These are phyloP conservation scores for Hirtodrosophila cameraria DNA, from an alignment of 2,888 invertebrate genomes.

Conservation along the genomic window DNA sequence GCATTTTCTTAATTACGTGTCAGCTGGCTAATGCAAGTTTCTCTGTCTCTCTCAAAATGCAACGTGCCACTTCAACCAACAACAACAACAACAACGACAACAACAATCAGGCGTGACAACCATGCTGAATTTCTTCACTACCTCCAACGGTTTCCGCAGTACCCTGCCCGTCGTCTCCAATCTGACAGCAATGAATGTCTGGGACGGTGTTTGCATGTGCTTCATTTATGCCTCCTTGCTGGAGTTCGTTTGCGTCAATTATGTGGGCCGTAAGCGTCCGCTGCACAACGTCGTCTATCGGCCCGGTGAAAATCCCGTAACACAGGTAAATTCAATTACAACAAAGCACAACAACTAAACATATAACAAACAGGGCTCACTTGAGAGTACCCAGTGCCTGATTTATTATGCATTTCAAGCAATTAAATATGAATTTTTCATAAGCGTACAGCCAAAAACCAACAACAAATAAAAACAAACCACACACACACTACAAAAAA, in stretches of 20 bases:
- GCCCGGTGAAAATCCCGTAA: constrained; percentile 95
- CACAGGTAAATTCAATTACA: constrained; percentile 88
- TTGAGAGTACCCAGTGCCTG: constrained; percentile 3
- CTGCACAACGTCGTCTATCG: constrained; percentile 95
- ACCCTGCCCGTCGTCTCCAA: constrained; percentile 97
- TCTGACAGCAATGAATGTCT: constrained; percentile 97
- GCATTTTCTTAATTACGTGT: constrained; percentile 29
- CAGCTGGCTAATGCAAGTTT: constrained; percentile 56
- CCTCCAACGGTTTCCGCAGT: constrained; percentile 95
- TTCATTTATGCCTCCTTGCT: constrained; percentile 97
- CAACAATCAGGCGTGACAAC: constrained; percentile 92
- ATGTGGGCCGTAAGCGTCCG: constrained; percentile 95
- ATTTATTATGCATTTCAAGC: constrained; percentile 50
- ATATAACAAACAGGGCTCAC: neutral
- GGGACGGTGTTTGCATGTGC: constrained; percentile 98
- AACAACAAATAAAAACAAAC: constrained; percentile 14
- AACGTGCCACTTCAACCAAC: constrained; percentile 7
- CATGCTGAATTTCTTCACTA: constrained; percentile 99
- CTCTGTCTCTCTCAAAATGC: constrained; percentile 20
- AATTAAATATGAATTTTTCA: constrained; percentile 53
- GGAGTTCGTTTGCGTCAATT: constrained; percentile 97
- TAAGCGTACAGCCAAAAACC: constrained; percentile 39
- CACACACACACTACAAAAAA: constrained; percentile 28
- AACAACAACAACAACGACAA: constrained; percentile 7
- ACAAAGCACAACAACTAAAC: neutral